Base-by-base conservation (phyloP, 2,113 vertebrate species). In the Aphelocoma coerulescens region DNA sequence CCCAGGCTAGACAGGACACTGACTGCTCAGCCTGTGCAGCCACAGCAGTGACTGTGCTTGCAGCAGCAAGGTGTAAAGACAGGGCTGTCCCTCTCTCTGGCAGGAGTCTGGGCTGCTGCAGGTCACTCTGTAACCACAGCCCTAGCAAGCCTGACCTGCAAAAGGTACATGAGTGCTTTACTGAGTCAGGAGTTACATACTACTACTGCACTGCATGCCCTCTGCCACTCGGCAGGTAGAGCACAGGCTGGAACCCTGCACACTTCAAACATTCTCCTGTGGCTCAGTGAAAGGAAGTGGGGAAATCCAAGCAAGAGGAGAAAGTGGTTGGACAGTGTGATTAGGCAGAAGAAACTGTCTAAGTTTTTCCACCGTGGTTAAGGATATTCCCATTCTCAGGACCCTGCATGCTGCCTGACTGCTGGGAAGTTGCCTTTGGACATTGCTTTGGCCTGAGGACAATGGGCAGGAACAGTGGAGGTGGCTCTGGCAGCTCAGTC, bases 181-280 rank as follows among this genome's bases (percentile, higher is more conserved):
- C 21, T 4, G 1, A n/a, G 22, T 26, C 52, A 85, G 69, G 20
- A 57, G 69, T 39, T 23, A 12, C 0, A 0, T 5, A 14, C 8
- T 5, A 8, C 10, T 1, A 4, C 32, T n/a, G 26, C 41, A 8
- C 68, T 48, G 54, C 10, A 2, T 28, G 68, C 32, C n/a, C 85
- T 82, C 41, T 66, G 65, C 61, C 3, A 3, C 43, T 16, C 0
- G 0, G 43, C 52, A 51, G 0, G 0, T 0, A 28, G 9, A 62
- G 39, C 32, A 23, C 24, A 33, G n/a, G 17, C 0, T 21, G 37
- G 41, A 79, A 44, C 32, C 13, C 62, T 58, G 62, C 49, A 49
- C 54, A 49, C 44, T 32, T 79, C 78, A 39, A 22, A 67, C 35
- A 6, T 13, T 41, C 32, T 49, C 13, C 32, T 54, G 63, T 8